A percentile compares a stretch with the other conserved stretches of the same genome.
phyloP scores from a whole-genome alignment of 2,797 vertebrate species.

The Pseudomugil gertrudae region DNA sequence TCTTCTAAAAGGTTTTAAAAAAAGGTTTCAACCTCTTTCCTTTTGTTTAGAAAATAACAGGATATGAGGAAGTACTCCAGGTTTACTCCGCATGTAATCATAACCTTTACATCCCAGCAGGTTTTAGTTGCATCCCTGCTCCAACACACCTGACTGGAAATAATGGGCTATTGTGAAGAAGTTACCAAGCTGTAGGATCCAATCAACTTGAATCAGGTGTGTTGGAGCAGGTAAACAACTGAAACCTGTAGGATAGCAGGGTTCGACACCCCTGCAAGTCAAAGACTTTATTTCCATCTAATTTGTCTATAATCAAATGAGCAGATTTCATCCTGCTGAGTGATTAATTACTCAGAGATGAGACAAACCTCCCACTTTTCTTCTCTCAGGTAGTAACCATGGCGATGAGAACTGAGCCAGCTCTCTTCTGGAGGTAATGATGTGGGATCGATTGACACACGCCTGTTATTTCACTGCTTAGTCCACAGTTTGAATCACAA shows the following conservation, averaged over 20 bases:
- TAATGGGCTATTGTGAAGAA: no score
- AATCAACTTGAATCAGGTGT: no score
- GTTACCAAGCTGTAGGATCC: no score
- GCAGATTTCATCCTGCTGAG: conserved; percentile 61
- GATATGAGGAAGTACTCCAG: neutral
- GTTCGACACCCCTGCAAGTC: conserved; percentile 10
- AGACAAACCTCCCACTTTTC: neutral
- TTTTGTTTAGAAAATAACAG: neutral
- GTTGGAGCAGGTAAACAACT: no score
- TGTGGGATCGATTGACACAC: conserved; percentile 1
- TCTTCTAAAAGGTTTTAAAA: neutral
- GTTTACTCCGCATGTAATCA: no score
- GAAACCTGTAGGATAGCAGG: no score
- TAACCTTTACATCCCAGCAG: no score
- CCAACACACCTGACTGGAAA: no score
- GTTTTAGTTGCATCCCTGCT: no score
- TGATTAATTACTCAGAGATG: conserved; percentile 68
- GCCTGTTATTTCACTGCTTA: neutral
- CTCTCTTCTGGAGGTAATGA: conserved; percentile 24
- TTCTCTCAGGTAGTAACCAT: conserved; percentile 52
- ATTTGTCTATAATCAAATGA: conserved; percentile 71
- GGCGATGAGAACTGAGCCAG: conserved; percentile 42
- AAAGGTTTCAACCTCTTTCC: neutral
- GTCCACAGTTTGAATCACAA: neutral
- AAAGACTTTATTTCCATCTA: conserved; percentile 62